Base-by-base conservation (phyloP, 2,888 invertebrate genomes). In the Drosophila merina region DNA sequence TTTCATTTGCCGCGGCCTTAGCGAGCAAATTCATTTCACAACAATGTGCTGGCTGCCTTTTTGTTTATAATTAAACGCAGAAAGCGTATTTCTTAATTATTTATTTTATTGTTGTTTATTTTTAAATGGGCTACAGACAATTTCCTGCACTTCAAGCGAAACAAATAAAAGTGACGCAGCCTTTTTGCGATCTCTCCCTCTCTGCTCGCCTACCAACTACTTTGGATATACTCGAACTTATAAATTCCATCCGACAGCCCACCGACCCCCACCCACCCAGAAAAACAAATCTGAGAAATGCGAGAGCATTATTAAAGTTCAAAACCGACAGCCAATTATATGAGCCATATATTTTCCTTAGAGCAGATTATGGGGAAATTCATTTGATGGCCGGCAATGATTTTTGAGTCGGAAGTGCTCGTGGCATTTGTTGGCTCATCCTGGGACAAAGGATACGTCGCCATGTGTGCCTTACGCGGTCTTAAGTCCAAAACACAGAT, bases 101-200 rank as follows among this genome's bases (percentile, higher is more conserved):
- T 86, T 86, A 88, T 86, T 88, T 86, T 82, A 88, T 88, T 85
- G 87, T 87, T 88, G 86, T 88, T 88, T 87, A 86, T 88, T 86
- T 88, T 86, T 86, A 86, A 87, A 85, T 85, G 86, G 83, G 88
- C 83, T 86, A 86, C 86, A 88, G 88, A 88, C 79, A 88, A 88
- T 87, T 83, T 87, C 88, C 88, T 83, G 80, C 89, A 86, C 88
- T 88, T 76, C 75, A 80, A 76, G 84, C 74, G 86, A 85, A 83
- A 83, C 86, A 85, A 83, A 87, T 85, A 85, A 84, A 87, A 85
- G 68, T 85, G 88, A 87, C 79, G 88, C 83, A 84, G 81, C 66
- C 75, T 72, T 69, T 84, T 52, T 63, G 62, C 62, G 42, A 63
- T 36, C 12, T 25, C 10, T 20, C 25, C 38, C 5, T 12, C 38